phyloP scores from a whole-genome alignment of 2,888 invertebrate genomes.

The Agrotis segetum region DNA sequence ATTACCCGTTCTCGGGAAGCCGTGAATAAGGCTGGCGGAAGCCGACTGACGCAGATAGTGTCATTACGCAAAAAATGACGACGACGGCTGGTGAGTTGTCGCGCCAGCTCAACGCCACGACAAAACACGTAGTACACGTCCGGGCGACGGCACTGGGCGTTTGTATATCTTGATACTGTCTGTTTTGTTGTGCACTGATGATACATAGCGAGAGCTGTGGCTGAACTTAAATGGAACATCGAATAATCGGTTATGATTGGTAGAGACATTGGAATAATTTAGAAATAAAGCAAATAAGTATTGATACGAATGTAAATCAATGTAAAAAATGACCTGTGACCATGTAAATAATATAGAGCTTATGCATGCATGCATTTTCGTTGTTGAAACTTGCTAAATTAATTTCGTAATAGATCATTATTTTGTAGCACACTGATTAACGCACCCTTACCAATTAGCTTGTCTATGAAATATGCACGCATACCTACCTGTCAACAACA shows the following conservation, averaged over 20 bases:
- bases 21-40: constrained; percentile 62
- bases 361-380: not conserved
- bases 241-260: too few species aligned
- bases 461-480: constrained; percentile 1
- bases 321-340: not conserved
- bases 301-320: too few species aligned
- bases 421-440: not conserved
- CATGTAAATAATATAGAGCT: not conserved
- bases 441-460: not conserved
- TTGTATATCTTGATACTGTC: constrained; percentile 35
- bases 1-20: constrained; percentile 53
- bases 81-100: constrained; percentile 46
- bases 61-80: constrained; percentile 59
- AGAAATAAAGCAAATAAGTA: too few species aligned
- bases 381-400: not conserved
- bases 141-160: constrained; percentile 22
- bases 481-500: constrained; percentile 19
- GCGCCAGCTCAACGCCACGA: constrained; percentile 49
- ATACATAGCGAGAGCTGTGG: not conserved
- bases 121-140: constrained; percentile 53
- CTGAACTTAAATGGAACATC: too few species aligned
- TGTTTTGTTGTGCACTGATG: not conserved
- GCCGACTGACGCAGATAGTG: constrained; percentile 56
- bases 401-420: not conserved
- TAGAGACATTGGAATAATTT: too few species aligned